Evolutionary conservation across 2,888 invertebrate genomes (phyloP), one percentile per base, ranked within the genome.

Genomic region (Branchipolynoe longqiensis): DNA sequence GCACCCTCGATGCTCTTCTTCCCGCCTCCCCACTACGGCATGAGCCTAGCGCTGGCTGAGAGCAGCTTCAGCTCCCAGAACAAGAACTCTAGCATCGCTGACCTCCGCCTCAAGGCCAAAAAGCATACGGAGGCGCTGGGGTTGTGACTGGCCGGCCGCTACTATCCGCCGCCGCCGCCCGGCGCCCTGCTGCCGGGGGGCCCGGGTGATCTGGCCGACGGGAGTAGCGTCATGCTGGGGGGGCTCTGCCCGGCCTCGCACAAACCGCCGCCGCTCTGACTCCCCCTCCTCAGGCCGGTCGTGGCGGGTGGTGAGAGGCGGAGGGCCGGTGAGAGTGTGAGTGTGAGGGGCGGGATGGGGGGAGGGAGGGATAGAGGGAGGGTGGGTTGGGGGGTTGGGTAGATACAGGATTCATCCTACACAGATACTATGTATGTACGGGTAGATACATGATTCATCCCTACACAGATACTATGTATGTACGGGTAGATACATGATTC

Each of bases 121-220:
- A 96, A 97, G 90, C 98, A 98, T 94, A 97, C 98, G 41, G 98
- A 98, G 90, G 97, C 98, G 0, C 94, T 98, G 83, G 97, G 95
- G 1, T 33, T 84, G n/a, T 84, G 84, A 84, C 84, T 69, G 48
- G 28, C 73, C 12, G 48, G 62, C 84, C 78, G 78, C 78, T 78
- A 78, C 78, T 78, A 78, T 33, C 78, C 78, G 31, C 48, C 78
- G 22, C 54, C 33, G 31, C 78, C 78, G 12, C 12, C 64, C 28
- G 62, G 2, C 62, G 8, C 25, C 62, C 28, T 28, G 28, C 18
- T 14, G 18, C 18, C 3, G 38, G 69, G 69, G n/a, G 33, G 36
- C 22, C 38, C 69, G 69, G 69, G 62, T 4, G 69, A 69, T n/a
- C n/a, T n/a, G 69, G 22, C 2, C 14, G 69, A 69, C 38, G 69